Evolutionary conservation across 1,140 invertebrate species (phyloP), one percentile per base, ranked within the genome.

Genomic region (Tetranychus urticae): DNA sequence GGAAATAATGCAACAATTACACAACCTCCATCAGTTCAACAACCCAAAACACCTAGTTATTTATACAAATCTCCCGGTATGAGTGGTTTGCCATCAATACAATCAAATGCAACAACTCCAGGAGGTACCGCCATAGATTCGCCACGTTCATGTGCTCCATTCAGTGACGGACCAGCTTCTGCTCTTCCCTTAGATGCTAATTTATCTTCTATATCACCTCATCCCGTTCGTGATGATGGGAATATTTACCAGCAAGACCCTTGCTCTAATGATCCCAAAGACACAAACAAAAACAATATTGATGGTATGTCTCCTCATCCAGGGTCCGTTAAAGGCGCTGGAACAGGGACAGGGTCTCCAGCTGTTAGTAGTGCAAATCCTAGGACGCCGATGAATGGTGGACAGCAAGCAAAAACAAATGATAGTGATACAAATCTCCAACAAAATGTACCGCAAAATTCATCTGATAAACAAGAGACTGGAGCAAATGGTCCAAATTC

Each of bases 21-120:
- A 3, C 39, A 42, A 10, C 39, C 39, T 6, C 39, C 39, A 42
- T 42, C 39, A 42, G 39, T 42, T 42, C 33, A 56, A 34, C 58
- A 59, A 34, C 58, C 58, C 5, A 59, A 59, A 59, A 59, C 58
- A 31, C 58, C 58, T 46, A 59, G 12, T 34, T 60, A 56, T 37
- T 12, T 58, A 4, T 63, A 63, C 36, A 63, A 63, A 48, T 64
- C 62, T 57, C 62, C 62, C 7, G 52, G 60, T 42, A 37, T 31
- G 8, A 48, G 52, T 3, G 39, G 54, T 23, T 34, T 61, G 23
- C 39, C 60, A 1, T 61, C 60, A 56, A 13, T 61, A 8, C 50
- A 55, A 46, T 61, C 60, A 34, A 61, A 46, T 55, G 60, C 52
- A 13, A 56, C 60, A 39, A 61, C 60, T 12, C 60, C 60, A n/a